These are phyloP conservation scores for Invenusta paracnida DNA, from an alignment of 2,888 invertebrate species.

Conservation along the genomic window DNA sequence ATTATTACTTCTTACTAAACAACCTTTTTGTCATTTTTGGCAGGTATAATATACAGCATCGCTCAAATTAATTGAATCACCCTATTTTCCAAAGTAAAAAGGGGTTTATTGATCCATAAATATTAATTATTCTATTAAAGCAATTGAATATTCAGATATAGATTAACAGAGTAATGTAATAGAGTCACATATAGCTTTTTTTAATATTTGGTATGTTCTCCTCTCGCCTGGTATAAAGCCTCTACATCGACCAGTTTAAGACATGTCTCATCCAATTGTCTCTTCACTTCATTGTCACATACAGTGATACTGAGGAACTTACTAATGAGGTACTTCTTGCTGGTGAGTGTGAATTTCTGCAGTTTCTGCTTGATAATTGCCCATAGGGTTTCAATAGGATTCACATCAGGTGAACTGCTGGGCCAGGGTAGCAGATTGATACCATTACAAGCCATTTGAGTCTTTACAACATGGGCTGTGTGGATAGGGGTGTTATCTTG, in stretches of 20 bases:
- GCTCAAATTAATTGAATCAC: background rate
- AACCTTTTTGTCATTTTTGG: too few species aligned
- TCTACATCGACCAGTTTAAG: background rate
- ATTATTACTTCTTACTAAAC: too few species aligned
- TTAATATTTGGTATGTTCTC: background rate
- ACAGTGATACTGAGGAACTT: background rate
- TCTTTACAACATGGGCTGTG: too few species aligned
- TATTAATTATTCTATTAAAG: background rate
- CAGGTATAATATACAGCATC: background rate
- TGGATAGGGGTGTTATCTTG: too few species aligned
- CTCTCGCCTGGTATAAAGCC: background rate
- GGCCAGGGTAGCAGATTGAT: background rate
- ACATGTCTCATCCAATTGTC: background rate
- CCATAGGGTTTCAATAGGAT: constrained; percentile 9
- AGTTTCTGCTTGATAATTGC: constrained; percentile 13
- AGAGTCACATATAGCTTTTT: background rate
- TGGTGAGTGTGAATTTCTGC: background rate
- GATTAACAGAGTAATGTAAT: background rate
- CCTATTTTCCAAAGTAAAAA: background rate
- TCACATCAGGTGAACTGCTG: background rate
- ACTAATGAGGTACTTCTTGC: background rate
- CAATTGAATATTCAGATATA: too few species aligned
- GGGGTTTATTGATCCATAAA: background rate
- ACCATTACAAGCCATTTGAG: too few species aligned
- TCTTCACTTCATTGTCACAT: background rate